phyloP scores from a whole-genome alignment of 2,888 invertebrate species.

The Drosophila phalerata region DNA sequence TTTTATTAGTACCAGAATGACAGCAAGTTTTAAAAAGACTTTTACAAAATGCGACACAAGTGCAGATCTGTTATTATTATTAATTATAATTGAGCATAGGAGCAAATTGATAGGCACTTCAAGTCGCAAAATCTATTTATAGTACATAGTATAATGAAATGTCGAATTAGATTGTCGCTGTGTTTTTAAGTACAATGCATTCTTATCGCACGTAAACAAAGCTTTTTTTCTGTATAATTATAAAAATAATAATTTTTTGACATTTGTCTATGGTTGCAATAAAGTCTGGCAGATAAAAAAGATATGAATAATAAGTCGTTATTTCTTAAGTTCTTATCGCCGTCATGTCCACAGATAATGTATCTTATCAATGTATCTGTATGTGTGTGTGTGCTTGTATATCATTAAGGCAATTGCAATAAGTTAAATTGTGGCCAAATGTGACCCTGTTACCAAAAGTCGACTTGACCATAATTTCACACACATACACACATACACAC shows the following conservation, averaged over 20 bases:
- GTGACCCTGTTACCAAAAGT: conserved; percentile 48
- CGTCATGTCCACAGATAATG: conserved; percentile 29
- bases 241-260: conserved; percentile 11
- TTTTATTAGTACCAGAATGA: conserved; percentile 25
- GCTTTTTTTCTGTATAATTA: conserved; percentile 1
- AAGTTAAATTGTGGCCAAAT: conserved; percentile 31
- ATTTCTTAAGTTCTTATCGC: conserved; percentile 35
- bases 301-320: conserved; percentile 33
- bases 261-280: conserved; percentile 21
- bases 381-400: conserved; percentile 18
- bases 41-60: conserved; percentile 7
- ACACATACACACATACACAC: conserved; percentile 11
- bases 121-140: conserved; percentile 36
- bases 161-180: conserved; percentile 22
- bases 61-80: not conserved
- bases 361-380: conserved; percentile 46
- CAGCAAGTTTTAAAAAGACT: not conserved
- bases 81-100: conserved; percentile 11
- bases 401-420: conserved; percentile 45
- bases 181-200: conserved; percentile 2
- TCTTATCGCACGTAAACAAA: conserved; percentile 28
- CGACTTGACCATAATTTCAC: conserved; percentile 38
- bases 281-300: conserved; percentile 46
- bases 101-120: conserved; percentile 20
- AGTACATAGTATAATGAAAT: conserved; percentile 12